Base-by-base conservation (phyloP, 1,140 invertebrate species). In the Drosophila varians region DNA sequence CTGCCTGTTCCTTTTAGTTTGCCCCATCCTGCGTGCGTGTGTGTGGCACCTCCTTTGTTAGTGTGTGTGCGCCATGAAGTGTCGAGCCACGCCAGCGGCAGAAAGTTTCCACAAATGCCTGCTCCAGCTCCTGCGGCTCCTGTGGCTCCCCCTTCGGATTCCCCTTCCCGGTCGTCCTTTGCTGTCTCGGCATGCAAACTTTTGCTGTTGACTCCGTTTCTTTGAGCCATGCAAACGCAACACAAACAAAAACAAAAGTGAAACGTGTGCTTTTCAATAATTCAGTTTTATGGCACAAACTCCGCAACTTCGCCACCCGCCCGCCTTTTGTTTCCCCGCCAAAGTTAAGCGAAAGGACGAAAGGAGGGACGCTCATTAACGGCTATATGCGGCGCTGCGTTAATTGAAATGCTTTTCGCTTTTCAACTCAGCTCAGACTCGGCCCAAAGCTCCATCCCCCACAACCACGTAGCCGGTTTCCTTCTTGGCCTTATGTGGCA, bases 161-260 rank as follows among this genome's bases (percentile, higher is more conserved):
- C 21, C 21, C 21, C 21, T 21, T 70, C 28, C 28, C 31, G 49
- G 16, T 70, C 45, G 61, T 64, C 61, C 60, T 60, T 21, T 52
- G 64, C 40, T 66, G 60, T 66, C 64, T 51, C 8, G 47, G 38
- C 64, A 53, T 45, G 64, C 47, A 53, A 68, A 68, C 36, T 68
- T 77, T 46, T 65, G 77, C 64, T 86, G 80, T 77, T 80, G 80
- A 87, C 80, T 86, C 72, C 58, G 56, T 87, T 86, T 87, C 82
- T 80, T 86, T 86, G 76, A 69, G 38, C 65, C 38, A 42, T 48
- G 40, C 48, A 60, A 70, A 23, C 42, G 56, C 55, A 71, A 64
- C 49, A 74, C 46, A 46, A 74, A 66, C 58, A 74, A 64, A 74
- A 75, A 75, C 73, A 75, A 75, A 75, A 75, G 73, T 75, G 73